phyloP scores from a whole-genome alignment of 2,888 invertebrate species.

The Nemapogon koenigi region DNA sequence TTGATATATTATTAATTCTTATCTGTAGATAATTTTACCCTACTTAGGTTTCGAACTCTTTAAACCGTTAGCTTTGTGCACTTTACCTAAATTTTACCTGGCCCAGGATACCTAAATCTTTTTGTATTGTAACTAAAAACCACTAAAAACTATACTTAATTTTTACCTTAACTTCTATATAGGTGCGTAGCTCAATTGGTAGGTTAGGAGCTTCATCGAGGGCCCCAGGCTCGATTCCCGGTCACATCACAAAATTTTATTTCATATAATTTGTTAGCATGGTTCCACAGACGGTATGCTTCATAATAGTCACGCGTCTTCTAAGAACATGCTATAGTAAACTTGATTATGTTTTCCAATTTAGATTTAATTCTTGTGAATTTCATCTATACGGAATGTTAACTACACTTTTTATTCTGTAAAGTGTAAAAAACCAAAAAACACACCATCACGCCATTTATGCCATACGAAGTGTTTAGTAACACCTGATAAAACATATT shows the following conservation, averaged over 20 bases:
- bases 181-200: too few relatives aligned
- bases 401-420: slow-evolving; percentile 20
- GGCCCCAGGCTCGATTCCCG: slow-evolving; percentile 31
- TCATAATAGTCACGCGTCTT: slow-evolving; percentile 34
- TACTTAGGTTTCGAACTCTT: too few relatives aligned
- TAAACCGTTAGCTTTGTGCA: too few relatives aligned
- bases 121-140: too few relatives aligned
- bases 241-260: not conserved
- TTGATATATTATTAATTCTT: too few relatives aligned
- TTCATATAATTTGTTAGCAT: slow-evolving; percentile 23
- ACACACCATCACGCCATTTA: too few relatives aligned
- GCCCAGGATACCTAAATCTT: too few relatives aligned
- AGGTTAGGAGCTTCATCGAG: slow-evolving; percentile 2
- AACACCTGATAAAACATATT: too few relatives aligned
- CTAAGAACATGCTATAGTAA: slow-evolving; percentile 52
- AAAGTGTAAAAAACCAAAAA: not conserved
- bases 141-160: too few relatives aligned
- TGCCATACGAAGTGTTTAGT: slow-evolving; percentile 3
- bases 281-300: slow-evolving; percentile 47
- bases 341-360: slow-evolving; percentile 22
- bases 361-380: slow-evolving; percentile 26
- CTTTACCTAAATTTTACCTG: too few relatives aligned
- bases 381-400: slow-evolving; percentile 20
- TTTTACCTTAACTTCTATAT: too few relatives aligned
- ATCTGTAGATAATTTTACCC: too few relatives aligned